Evolutionary conservation across 2,797 vertebrate genomes (phyloP).

Genomic region (Acropternis orthonyx): DNA sequence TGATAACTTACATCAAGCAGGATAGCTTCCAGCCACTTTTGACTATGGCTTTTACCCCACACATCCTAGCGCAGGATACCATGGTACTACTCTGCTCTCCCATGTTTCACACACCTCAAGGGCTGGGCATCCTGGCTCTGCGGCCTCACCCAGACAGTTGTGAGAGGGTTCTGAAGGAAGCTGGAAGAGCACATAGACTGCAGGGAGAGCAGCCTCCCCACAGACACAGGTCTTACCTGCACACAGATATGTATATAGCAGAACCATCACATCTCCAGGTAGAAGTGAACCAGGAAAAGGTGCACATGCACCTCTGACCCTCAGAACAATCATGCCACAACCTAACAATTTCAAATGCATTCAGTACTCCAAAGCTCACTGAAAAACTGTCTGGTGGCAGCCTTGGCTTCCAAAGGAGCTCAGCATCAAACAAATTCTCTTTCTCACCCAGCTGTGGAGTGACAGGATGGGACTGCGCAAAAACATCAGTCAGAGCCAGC

Average conservation of each 20-base stretch:
- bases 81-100: neutral
- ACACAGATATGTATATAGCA: neutral
- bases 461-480: neutral
- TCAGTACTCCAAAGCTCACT: neutral
- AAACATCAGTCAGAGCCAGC: neutral
- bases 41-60: neutral
- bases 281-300: neutral
- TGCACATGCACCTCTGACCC: neutral
- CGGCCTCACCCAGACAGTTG: neutral
- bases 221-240: neutral
- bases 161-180: neutral
- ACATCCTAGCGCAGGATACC: neutral
- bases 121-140: neutral
- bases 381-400: neutral
- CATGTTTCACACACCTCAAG: neutral
- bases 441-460: neutral
- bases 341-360: neutral
- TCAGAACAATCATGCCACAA: neutral
- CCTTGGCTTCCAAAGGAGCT: neutral
- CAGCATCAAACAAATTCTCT: neutral
- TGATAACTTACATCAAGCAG: neutral
- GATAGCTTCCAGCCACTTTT: neutral
- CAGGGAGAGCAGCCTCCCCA: neutral
- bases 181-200: neutral
- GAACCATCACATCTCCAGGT: fast-evolving